phyloP scores from a whole-genome alignment of 1,140 invertebrate genomes.

The Lepidurus couesii region DNA sequence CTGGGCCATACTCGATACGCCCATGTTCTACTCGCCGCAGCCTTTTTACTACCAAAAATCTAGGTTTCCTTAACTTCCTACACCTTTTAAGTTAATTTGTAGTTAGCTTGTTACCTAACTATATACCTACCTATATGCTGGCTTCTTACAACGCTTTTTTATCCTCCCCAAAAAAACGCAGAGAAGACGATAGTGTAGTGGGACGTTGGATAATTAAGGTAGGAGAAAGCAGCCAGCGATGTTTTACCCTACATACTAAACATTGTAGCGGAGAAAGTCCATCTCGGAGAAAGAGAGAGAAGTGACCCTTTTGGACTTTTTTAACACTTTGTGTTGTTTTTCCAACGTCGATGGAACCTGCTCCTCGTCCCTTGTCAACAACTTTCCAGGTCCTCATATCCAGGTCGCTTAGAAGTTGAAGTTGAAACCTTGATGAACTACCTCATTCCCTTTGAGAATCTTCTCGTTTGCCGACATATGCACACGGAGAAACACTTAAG shows the following conservation, averaged over 20 bases:
- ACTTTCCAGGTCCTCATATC: not conserved
- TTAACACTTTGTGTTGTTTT: not conserved
- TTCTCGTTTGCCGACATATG: not conserved
- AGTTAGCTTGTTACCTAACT: no score
- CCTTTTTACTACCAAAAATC: not conserved
- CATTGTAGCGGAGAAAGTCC: conserved; percentile 1
- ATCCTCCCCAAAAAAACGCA: not conserved
- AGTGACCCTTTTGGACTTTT: conserved; percentile 1
- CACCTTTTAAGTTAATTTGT: not conserved
- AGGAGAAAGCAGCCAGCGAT: not conserved
- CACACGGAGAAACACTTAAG: not conserved
- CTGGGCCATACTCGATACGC: not conserved
- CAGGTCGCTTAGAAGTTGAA: not conserved
- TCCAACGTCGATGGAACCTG: not conserved
- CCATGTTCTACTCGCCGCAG: not conserved
- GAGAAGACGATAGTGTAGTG: not conserved
- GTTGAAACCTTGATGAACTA: not conserved
- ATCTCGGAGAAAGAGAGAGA: not conserved
- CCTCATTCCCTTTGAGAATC: not conserved
- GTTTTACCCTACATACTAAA: conserved; percentile 7
- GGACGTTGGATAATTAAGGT: not conserved
- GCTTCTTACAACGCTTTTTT: not conserved
- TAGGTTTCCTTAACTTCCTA: not conserved
- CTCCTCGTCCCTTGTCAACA: conserved; percentile 6
- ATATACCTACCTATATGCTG: no score